These are phyloP conservation scores for Eurosta solidaginis DNA, from an alignment of 1,140 invertebrate species.

Conservation along the genomic window DNA sequence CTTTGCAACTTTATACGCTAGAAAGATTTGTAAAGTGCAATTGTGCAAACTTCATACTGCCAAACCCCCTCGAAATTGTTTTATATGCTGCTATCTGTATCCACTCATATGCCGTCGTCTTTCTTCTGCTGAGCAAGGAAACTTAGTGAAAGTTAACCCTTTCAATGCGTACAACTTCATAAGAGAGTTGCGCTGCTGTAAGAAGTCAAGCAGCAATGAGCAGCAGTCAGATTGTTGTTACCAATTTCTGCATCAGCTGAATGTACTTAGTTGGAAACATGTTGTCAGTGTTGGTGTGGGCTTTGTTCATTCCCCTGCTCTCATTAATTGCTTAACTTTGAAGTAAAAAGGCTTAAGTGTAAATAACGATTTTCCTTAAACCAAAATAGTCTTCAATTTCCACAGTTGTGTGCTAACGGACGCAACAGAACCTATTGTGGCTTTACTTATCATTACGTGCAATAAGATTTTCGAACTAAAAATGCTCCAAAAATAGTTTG, in stretches of 20 bases:
- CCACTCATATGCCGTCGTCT: not conserved
- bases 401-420: too few species aligned
- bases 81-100: not conserved
- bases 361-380: too few species aligned
- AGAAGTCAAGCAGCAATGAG: not conserved
- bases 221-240: not conserved
- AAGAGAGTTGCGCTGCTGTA: not conserved
- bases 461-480: too few species aligned
- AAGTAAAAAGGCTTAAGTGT: not conserved
- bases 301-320: not conserved
- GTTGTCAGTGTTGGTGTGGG: not conserved
- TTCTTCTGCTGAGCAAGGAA: not conserved
- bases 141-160: conserved; percentile 22
- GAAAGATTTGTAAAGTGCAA: not conserved
- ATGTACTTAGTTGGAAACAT: too few species aligned
- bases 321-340: not conserved
- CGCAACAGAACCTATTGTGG: too few species aligned
- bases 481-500: too few species aligned
- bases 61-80: not conserved
- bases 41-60: not conserved
- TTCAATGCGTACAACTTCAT: conserved; percentile 14
- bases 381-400: too few species aligned
- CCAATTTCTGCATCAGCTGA: not conserved
- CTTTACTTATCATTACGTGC: too few species aligned
- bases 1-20: conserved; percentile 3